These are phyloP conservation scores for Epinotia ramella DNA, from an alignment of 2,888 invertebrate genomes.

Conservation along the genomic window DNA sequence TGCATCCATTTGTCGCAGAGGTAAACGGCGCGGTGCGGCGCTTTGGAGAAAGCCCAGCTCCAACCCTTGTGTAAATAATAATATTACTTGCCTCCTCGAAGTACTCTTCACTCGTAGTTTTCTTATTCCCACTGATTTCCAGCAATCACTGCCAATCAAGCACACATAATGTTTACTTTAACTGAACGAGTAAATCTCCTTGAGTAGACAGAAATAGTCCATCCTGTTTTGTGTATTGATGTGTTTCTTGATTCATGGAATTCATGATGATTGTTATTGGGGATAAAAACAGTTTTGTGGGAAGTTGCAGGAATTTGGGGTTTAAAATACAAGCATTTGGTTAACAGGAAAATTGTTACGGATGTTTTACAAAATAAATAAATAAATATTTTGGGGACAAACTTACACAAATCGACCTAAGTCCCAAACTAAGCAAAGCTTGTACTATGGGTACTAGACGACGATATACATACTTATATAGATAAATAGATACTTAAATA, in stretches of 20 bases:
- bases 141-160: constrained; percentile 31
- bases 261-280: constrained; percentile 3
- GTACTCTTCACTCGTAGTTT: neutral
- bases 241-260: constrained; percentile 23
- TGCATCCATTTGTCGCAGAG: too few relatives aligned
- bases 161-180: constrained; percentile 31
- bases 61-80: too few relatives aligned
- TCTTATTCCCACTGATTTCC: constrained; percentile 1
- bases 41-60: too few relatives aligned
- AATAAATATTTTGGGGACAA: too few relatives aligned
- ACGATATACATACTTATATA: too few relatives aligned
- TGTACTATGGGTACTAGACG: too few relatives aligned
- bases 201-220: constrained; percentile 41
- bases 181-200: constrained; percentile 26
- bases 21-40: too few relatives aligned
- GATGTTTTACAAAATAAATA: neutral
- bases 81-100: too few relatives aligned
- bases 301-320: neutral
- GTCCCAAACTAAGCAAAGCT: too few relatives aligned
- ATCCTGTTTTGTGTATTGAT: constrained; percentile 20
- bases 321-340: neutral
- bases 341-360: neutral
- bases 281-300: neutral
- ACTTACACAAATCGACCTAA: too few relatives aligned
- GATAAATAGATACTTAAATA: too few relatives aligned